Base-by-base conservation (phyloP, 2,113 vertebrate species). In the Antidorcas marsupialis region DNA sequence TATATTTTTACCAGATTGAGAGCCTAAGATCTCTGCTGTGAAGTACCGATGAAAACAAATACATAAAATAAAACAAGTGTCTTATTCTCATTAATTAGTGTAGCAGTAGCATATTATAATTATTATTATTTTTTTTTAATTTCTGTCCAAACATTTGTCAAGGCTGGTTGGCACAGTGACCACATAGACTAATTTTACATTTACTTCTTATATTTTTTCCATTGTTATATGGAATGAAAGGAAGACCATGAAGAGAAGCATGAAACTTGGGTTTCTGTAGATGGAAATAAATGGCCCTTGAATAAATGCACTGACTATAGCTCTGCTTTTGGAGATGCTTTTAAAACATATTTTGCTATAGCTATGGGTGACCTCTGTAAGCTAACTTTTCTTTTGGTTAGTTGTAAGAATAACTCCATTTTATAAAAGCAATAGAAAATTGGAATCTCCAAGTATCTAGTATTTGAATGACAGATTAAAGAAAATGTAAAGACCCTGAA, bases 61-160 rank as follows among this genome's bases (percentile, higher is more conserved):
- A 90, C 4, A 95, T 64, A 91, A 94, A 95, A 91, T 52, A 10
- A 95, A 94, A 67, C n/a, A 96, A 87, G 36, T 16, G 8, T 55
- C 79, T 45, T 28, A 47, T 87, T 7, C 16, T 86, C 6, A 74
- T 47, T 96, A 81, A 50, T 83, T 89, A 85, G 17, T 78, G 3
- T 27, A 88, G 9, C 17, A 64, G 1, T 60, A 28, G 19, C 74
- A 2, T 91, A 6, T 89, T 36, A 36, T 71, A 21, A 21, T 71
- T n/a, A n/a, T 92, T 57, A 43, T 60, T 95, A 45, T 45, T 25
- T 59, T 45, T 47, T 10, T 53, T 2, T n/a, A n/a, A 82, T 12
- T 45, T 12, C 25, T 13, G 85, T 4, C 0, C 33, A 91, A 60
- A 83, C 4, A 28, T 82, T 81, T 90, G 25, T 47, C 7, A 87